Percentiles rank a stretch among this genome's conserved stretches.
Evolutionary conservation across 2,113 vertebrate genomes (phyloP).

Genomic region (Mesembrinibis cayennensis): DNA sequence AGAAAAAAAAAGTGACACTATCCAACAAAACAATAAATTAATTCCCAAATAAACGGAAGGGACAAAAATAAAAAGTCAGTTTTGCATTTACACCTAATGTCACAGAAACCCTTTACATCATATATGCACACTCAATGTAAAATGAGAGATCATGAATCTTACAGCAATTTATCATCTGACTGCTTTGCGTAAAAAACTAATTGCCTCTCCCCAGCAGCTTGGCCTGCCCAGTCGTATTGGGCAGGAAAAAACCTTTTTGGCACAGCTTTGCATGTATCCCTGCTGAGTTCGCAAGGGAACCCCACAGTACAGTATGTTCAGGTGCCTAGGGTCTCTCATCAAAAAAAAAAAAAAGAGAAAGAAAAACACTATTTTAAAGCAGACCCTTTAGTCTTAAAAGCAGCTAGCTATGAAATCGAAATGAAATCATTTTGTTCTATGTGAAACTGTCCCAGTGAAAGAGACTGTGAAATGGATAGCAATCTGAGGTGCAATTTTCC

Average conservation of each 20-base stretch:
- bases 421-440: background rate
- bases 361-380: background rate
- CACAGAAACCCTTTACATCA: background rate
- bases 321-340: background rate
- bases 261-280: rapidly evolving
- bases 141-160: background rate
- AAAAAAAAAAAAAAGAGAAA: background rate
- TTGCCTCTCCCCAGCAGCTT: background rate
- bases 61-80: background rate
- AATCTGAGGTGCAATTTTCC: slow-evolving; percentile 45
- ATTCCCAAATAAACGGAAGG: background rate
- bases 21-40: background rate
- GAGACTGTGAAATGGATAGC: background rate
- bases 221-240: background rate
- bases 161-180: background rate
- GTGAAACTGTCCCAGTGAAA: background rate
- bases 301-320: background rate
- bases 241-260: background rate
- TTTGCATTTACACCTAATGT: background rate
- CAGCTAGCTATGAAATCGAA: background rate
- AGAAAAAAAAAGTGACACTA: background rate
- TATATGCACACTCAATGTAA: background rate
- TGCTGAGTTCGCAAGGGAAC: background rate
- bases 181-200: background rate
- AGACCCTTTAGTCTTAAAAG: background rate